These are phyloP conservation scores for Aphodius granarius DNA, from an alignment of 2,888 invertebrate genomes.

Conservation along the genomic window DNA sequence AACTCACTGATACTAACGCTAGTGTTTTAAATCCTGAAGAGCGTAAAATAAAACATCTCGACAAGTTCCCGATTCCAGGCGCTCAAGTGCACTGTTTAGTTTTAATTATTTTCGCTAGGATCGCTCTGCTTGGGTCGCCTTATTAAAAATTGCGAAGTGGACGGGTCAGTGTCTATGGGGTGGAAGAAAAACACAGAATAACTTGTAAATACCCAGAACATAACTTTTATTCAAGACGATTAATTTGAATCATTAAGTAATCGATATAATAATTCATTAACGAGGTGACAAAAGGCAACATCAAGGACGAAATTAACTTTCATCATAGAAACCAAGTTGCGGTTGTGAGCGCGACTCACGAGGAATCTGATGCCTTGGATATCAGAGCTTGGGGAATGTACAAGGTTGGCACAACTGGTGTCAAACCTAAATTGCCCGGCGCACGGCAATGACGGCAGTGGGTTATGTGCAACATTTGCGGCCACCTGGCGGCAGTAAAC, in stretches of 20 bases:
- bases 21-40: neutral
- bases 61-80: neutral
- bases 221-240: neutral
- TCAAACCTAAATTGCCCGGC: slow-evolving; percentile 5
- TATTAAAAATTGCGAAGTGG: neutral
- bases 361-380: neutral
- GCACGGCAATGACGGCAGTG: neutral
- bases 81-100: neutral
- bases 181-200: neutral
- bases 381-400: neutral
- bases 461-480: slow-evolving; percentile 34
- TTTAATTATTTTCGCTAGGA: slow-evolving; percentile 2
- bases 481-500: slow-evolving; percentile 43
- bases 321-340: neutral
- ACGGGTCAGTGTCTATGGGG: neutral
- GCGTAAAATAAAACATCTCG: neutral
- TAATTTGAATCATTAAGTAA: too few species aligned
- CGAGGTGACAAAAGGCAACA: too few species aligned
- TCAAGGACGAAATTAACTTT: neutral
- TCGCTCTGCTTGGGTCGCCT: neutral
- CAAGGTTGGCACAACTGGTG: neutral
- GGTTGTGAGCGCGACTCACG: neutral
- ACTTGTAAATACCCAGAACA: neutral
- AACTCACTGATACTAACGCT: neutral
- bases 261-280: too few species aligned